phyloP scores from a whole-genome alignment of 1,140 invertebrate species.

The Phocides pigmalion region DNA sequence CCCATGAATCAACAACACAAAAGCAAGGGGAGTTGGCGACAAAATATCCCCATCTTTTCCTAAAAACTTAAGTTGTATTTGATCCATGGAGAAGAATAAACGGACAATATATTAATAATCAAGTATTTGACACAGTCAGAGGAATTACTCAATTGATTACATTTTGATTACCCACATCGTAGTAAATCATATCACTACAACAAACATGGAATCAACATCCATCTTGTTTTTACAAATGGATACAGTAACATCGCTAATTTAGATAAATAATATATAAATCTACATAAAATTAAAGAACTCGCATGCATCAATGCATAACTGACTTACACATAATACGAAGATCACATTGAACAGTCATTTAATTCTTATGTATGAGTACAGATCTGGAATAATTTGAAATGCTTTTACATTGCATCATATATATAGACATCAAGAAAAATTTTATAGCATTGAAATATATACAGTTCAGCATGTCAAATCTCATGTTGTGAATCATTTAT shows the following conservation, averaged over 20 bases:
- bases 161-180: too few relatives aligned
- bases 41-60: not conserved
- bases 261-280: not conserved
- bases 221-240: not conserved
- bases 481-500: slow-evolving; percentile 10
- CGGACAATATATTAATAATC: slow-evolving; percentile 40
- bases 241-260: not conserved
- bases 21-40: not conserved
- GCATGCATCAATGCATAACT: too few relatives aligned
- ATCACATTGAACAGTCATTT: not conserved
- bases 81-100: not conserved
- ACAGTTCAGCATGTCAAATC: not conserved
- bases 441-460: too few relatives aligned
- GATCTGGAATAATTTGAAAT: not conserved
- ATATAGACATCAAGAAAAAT: too few relatives aligned
- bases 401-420: too few relatives aligned
- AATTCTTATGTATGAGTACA: not conserved
- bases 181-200: not conserved
- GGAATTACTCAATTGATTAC: slow-evolving; percentile 12
- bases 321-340: not conserved
- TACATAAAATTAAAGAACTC: not conserved
- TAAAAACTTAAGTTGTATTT: not conserved
- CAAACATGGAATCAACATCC: not conserved
- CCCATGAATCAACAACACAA: not conserved
- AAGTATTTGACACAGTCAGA: slow-evolving; percentile 33